Base-by-base conservation (phyloP, 1,140 invertebrate species). In the Orius laevigatus region DNA sequence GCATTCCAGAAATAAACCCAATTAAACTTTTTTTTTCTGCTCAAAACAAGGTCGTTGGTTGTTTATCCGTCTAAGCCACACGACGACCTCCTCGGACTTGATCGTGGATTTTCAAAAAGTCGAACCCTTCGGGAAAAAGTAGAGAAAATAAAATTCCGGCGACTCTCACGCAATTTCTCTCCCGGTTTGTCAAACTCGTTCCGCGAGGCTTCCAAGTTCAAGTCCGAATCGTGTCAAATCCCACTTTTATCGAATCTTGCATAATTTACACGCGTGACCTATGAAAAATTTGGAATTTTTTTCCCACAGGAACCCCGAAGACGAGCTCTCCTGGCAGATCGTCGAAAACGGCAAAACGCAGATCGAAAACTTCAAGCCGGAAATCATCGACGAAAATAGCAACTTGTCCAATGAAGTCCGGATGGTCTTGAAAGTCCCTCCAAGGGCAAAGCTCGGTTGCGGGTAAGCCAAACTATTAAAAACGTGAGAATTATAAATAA, bases 311-410 rank as follows among this genome's bases (percentile, higher is more conserved):
- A 76, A 75, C 61, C 66, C 70, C 35, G 73, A 73, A 50, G 81
- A 85, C 59, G 68, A 76, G 32, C 68, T 85, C 20, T 81, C 79
- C 20, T 85, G 81, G 81, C 77, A 79, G 58, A 78, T 84, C 59
- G 76, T 84, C 10, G 66, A 67, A 31, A 40, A 44, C 53, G 56
- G 9, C 50, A 46, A 38, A 33, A 36, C 38, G 38, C 44, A 43
- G 48, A 55, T 44, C 18, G 63, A 53, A 51, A 58, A 42, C 56
- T 59, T 34, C 46, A 48, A 53, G 33, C 36, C 44, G 31, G 54
- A 52, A 16, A 25, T 49, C 8, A 50, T 48, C 34, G 49, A 51
- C 32, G 51, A 50, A 20, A 35, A 32, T 20, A 18, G 38, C 5
- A 10, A 18, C 12, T 12, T 39, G 11, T 9, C 51, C 16, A 42